Base-by-base conservation (phyloP, 1,140 invertebrate species). In the Drosophila parabipectinata region DNA sequence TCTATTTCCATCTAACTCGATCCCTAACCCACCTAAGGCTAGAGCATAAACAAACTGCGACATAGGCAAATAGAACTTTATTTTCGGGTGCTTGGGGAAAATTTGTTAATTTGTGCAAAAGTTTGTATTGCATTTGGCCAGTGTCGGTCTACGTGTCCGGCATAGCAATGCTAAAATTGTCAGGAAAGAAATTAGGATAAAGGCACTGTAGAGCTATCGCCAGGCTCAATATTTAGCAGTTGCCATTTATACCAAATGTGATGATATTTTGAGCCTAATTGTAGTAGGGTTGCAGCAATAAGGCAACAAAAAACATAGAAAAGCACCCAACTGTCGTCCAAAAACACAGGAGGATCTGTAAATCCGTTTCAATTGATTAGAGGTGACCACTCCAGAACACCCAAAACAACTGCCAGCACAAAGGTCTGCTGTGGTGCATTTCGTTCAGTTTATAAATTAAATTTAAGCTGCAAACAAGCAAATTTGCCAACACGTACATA, bases 71-170 rank as follows among this genome's bases (percentile, higher is more conserved):
- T 71, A 85, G 30, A 87, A 82, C 78, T 75, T 82, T 78, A 78
- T 77, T 88, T 72, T 78, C 48, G 67, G 45, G 74, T 47, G 53
- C 37, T 74, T 64, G 55, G 80, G 61, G 55, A 66, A 87, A 87
- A 87, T 87, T 87, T 87, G 82, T 88, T 87, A 88, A 82, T 87
- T 88, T 88, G 78, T 54, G 57, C 66, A 88, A 87, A 85, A 87
- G 79, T 88, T 87, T 82, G 77, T 72, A 80, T 62, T 69, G 77
- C 72, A 85, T 85, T 84, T 71, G 77, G 44, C 51, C 64, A 57
- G 63, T 12, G 34, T 30, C 44, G 52, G 60, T 61, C 82, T 62
- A 82, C 82, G 79, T 85, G 82, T 62, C 74, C 57, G 58, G 83
- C 82, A 85, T 82, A 87, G 53, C 69, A 71, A 79, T 60, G 12